These are phyloP conservation scores for Aphrophora alni DNA, from an alignment of 2,888 invertebrate species.

Conservation along the genomic window DNA sequence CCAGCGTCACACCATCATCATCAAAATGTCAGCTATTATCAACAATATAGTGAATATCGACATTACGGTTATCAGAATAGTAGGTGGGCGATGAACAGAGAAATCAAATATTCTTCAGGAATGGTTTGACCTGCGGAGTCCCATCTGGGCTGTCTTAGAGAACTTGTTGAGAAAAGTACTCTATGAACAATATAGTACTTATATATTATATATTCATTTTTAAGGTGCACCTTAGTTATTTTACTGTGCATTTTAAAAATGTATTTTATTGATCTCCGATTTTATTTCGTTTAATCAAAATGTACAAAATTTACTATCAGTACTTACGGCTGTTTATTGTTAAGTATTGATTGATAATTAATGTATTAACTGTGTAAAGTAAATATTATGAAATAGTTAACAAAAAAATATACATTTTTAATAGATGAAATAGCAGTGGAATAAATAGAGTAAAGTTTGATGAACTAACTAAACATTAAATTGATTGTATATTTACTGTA, in stretches of 20 bases:
- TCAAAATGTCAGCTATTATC: constrained; percentile 27
- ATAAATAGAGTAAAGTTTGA: background rate
- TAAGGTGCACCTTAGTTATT: background rate
- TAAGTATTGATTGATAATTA: background rate
- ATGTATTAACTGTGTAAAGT: background rate
- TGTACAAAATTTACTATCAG: background rate
- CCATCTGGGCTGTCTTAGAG: constrained; percentile 36
- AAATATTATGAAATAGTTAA: background rate
- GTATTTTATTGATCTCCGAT: background rate
- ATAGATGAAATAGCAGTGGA: background rate
- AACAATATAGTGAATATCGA: constrained; percentile 35
- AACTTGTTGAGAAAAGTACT: constrained; percentile 37
- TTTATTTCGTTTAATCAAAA: background rate
- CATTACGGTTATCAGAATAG: constrained; percentile 34
- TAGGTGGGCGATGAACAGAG: constrained; percentile 33
- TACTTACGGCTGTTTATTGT: background rate
- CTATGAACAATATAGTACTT: constrained; percentile 16
- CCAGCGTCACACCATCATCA: constrained; percentile 22
- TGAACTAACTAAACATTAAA: background rate
- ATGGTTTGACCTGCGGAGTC: constrained; percentile 37
- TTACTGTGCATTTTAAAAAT: background rate
- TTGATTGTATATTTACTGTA: background rate
- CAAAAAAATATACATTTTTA: background rate
- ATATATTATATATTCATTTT: background rate
- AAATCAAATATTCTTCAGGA: constrained; percentile 33